phyloP scores from a whole-genome alignment of 2,797 vertebrate species.

The Channallabes apus region DNA sequence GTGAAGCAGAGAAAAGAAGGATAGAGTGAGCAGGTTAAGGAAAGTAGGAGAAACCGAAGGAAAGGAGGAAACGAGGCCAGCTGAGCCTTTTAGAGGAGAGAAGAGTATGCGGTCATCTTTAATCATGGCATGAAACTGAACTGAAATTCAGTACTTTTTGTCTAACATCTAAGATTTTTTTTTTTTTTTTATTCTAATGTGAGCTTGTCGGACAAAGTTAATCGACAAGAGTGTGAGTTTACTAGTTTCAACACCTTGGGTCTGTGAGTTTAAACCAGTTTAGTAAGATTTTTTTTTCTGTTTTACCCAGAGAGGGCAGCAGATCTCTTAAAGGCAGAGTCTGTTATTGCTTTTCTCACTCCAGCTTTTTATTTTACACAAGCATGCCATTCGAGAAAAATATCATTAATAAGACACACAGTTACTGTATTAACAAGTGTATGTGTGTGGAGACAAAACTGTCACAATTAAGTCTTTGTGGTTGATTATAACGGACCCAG shows the following conservation, averaged over 20 bases:
- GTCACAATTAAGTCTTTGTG: background rate
- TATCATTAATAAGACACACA: background rate
- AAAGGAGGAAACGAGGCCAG: background rate
- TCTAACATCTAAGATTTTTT: background rate
- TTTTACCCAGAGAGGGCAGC: background rate
- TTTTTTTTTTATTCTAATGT: background rate
- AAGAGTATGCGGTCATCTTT: background rate
- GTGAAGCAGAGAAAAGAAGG: background rate
- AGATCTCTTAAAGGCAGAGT: background rate
- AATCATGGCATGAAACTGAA: background rate
- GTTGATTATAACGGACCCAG: too few relatives aligned
- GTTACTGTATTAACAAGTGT: background rate
- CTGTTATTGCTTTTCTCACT: background rate
- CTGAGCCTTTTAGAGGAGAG: background rate
- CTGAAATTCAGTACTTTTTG: background rate
- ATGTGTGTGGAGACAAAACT: background rate
- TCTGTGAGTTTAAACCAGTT: background rate
- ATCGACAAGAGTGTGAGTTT: background rate
- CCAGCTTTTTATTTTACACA: conserved; percentile 5
- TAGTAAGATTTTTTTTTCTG: background rate
- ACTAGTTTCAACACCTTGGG: background rate
- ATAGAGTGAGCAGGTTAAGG: background rate
- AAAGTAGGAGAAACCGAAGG: background rate
- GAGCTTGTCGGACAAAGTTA: background rate
- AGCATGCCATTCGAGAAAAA: conserved; percentile 48